phyloP scores from a whole-genome alignment of 2,797 vertebrate genomes.

The Aselliscus stoliczkanus region DNA sequence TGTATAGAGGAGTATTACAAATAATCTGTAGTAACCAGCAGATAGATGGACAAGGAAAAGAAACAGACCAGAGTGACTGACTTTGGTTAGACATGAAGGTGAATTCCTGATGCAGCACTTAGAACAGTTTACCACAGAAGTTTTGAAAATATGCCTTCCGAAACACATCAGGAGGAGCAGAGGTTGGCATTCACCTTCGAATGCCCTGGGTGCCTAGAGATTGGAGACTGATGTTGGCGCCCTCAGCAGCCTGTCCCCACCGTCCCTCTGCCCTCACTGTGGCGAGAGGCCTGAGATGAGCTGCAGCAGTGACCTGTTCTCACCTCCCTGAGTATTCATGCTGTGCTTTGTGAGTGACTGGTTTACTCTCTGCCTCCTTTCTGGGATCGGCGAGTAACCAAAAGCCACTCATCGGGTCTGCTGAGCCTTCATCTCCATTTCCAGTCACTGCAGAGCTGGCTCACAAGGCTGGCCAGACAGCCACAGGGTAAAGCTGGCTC shows the following conservation, averaged over 20 bases:
- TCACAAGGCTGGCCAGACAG: no score
- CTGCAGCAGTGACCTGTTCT: neutral
- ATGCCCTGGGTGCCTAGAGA: neutral
- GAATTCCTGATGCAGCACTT: neutral
- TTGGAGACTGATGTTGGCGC: neutral
- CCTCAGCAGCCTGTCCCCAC: neutral
- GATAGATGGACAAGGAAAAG: neutral
- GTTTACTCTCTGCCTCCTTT: neutral
- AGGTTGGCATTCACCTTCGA: neutral
- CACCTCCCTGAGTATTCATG: neutral
- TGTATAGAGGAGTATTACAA: neutral
- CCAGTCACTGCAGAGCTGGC: neutral
- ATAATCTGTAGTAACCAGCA: neutral
- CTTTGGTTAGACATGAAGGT: neutral
- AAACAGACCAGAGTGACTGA: neutral
- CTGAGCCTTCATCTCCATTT: neutral
- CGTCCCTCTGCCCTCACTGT: rapidly evolving
- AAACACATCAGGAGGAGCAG: neutral
- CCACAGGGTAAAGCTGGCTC: neutral
- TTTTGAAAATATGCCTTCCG: neutral
- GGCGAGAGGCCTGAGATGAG: neutral
- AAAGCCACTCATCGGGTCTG: neutral
- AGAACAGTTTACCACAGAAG: neutral
- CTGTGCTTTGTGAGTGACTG: neutral
- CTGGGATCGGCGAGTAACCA: neutral